These are phyloP conservation scores for Lepisosteus osseus DNA, from an alignment of 2,113 vertebrate species.

Conservation along the genomic window DNA sequence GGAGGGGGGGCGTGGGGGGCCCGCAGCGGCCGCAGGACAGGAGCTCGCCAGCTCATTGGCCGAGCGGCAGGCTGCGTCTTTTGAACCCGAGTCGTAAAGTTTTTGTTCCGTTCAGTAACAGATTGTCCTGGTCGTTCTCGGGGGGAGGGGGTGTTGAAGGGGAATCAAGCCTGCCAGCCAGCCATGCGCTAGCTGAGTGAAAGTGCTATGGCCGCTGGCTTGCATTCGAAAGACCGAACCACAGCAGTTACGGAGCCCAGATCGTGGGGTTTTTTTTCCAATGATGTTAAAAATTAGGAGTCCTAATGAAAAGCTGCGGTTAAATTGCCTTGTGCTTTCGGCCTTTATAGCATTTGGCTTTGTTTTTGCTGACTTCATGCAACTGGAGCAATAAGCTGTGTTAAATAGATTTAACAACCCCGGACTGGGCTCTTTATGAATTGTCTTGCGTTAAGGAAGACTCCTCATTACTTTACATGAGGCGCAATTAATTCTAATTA, in stretches of 20 bases:
- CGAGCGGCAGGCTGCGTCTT: slow-evolving; percentile 18
- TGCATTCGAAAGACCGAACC: too few species aligned
- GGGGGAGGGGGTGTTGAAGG: slow-evolving; percentile 13
- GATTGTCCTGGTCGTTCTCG: slow-evolving; percentile 19
- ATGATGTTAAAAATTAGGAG: too few species aligned
- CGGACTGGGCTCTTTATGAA: background rate
- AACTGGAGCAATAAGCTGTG: background rate
- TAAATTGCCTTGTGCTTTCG: too few species aligned
- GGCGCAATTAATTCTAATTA: background rate
- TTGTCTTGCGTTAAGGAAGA: background rate
- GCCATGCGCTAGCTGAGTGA: too few species aligned
- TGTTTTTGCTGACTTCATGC: background rate
- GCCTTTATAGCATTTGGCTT: too few species aligned
- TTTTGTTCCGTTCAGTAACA: background rate
- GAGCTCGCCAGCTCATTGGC: slow-evolving; percentile 4
- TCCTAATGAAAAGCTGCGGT: too few species aligned
- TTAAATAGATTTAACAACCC: slow-evolving; percentile 1
- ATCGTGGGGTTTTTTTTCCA: too few species aligned
- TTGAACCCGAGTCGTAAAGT: slow-evolving; percentile 31
- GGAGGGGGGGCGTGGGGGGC: slow-evolving; percentile 9
- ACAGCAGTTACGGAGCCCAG: too few species aligned
- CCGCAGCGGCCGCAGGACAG: slow-evolving; percentile 35
- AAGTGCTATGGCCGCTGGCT: too few species aligned
- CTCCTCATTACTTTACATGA: background rate
- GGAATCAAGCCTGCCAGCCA: slow-evolving; percentile 1